Conservation (phyloP, 2,888 invertebrate species). For the Eupithecia subfuscata region DNA sequence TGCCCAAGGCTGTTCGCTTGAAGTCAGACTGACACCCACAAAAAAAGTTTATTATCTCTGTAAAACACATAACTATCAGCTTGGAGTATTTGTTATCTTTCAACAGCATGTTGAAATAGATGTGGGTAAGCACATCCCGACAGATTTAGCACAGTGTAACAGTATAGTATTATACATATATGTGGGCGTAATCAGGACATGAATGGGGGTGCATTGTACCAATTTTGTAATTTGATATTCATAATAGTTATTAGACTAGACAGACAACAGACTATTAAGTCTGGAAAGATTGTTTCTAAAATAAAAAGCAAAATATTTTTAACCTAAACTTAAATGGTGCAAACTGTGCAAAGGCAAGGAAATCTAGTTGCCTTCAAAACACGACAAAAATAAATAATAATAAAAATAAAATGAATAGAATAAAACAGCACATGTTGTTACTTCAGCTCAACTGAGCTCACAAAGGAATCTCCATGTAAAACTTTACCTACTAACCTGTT, state of each 20-base stretch:
- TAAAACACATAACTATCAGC: conserved; percentile 10
- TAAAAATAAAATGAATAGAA: neutral
- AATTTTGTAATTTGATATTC: neutral
- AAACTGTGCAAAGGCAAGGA: neutral
- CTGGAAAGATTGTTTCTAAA: neutral
- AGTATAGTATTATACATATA: conserved; percentile 19
- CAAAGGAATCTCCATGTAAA: neutral
- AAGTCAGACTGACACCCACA: neutral
- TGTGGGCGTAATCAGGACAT: conserved; percentile 14
- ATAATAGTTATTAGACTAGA: neutral
- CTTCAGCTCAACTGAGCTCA: neutral
- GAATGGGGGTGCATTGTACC: neutral
- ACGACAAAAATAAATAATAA: neutral
- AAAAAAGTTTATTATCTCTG: neutral
- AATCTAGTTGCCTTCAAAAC: neutral
- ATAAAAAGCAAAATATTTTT: neutral
- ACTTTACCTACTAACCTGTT: neutral
- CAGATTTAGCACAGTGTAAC: conserved; percentile 23
- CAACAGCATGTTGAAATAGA: conserved; percentile 29
- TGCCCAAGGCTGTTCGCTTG: neutral
- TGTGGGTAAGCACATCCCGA: conserved; percentile 20
- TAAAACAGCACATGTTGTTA: neutral
- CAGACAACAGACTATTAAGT: neutral
- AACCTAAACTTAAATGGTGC: neutral
- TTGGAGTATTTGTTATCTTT: conserved; percentile 23